Conservation (phyloP, 2,888 invertebrate genomes). For the Macrophya alboannulata region DNA sequence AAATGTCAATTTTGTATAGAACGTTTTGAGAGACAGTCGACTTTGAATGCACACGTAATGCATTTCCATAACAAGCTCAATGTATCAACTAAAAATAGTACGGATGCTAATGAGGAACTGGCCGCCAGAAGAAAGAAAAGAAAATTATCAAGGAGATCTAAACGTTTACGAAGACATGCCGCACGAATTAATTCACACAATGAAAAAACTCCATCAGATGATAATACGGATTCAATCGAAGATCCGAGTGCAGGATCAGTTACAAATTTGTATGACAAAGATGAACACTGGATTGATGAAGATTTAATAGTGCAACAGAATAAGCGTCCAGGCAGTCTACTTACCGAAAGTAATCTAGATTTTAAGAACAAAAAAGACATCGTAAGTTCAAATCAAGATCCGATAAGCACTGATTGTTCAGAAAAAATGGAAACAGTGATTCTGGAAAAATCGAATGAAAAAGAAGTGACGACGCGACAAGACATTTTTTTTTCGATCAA, state of each 20-base stretch:
- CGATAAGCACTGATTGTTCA: not conserved
- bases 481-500: not conserved
- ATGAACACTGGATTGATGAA: not conserved
- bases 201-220: not conserved
- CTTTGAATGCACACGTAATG: constrained; percentile 1
- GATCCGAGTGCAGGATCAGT: not conserved
- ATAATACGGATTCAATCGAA: not conserved
- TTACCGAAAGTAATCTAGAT: not conserved
- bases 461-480: not conserved
- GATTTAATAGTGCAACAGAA: not conserved
- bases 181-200: not conserved
- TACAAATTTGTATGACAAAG: not conserved
- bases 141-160: not conserved
- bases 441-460: not conserved
- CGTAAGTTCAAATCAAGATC: not conserved
- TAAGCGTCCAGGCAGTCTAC: not conserved
- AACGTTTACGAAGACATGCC: not conserved
- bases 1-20: constrained; percentile 26
- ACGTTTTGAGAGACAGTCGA: not conserved
- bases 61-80: constrained; percentile 26
- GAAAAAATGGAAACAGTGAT: not conserved
- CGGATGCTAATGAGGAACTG: not conserved
- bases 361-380: not conserved
- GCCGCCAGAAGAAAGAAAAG: not conserved
- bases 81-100: not conserved